A percentile compares a stretch with the other conserved stretches of the same genome.
Evolutionary conservation across 1,140 invertebrate genomes (phyloP).

Genomic region (Drosophila miranda): DNA sequence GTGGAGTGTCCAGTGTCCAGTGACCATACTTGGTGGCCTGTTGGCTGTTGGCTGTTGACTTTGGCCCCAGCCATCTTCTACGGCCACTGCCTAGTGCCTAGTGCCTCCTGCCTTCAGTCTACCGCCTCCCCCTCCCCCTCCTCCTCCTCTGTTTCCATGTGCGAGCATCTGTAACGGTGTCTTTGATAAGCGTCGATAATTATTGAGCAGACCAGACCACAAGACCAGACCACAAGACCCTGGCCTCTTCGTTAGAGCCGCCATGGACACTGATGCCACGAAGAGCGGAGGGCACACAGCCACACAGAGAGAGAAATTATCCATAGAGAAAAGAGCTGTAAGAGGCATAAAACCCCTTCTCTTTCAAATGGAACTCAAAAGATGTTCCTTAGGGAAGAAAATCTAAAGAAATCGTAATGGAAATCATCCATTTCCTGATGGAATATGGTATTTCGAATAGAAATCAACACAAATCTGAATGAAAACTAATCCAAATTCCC

Average conservation of each 20-base stretch:
- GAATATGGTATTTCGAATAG: too few relatives aligned
- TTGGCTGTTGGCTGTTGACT: slow-evolving; percentile 28
- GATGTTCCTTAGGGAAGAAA: too few relatives aligned
- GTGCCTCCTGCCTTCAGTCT: background rate
- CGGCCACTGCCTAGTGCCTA: background rate
- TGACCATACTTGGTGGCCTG: slow-evolving; percentile 66
- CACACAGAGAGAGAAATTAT: slow-evolving; percentile 16
- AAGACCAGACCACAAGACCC: slow-evolving; percentile 28
- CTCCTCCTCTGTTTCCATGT: slow-evolving; percentile 43
- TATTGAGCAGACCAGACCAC: slow-evolving; percentile 58
- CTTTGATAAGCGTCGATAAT: slow-evolving; percentile 81
- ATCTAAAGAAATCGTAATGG: too few relatives aligned
- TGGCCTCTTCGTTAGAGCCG: slow-evolving; percentile 50
- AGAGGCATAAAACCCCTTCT: too few relatives aligned
- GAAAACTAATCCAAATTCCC: too few relatives aligned
- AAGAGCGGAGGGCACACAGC: background rate
- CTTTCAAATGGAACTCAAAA: too few relatives aligned
- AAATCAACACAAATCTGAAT: too few relatives aligned
- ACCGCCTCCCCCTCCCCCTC: background rate
- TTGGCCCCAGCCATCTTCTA: slow-evolving; percentile 20
- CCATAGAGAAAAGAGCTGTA: background rate
- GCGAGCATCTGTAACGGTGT: slow-evolving; percentile 79
- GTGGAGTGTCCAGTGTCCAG: slow-evolving; percentile 7
- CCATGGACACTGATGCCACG: slow-evolving; percentile 15
- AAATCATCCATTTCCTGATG: too few relatives aligned